Conservation (phyloP, 2,888 invertebrate species). For the Drosophila fungiperda region DNA sequence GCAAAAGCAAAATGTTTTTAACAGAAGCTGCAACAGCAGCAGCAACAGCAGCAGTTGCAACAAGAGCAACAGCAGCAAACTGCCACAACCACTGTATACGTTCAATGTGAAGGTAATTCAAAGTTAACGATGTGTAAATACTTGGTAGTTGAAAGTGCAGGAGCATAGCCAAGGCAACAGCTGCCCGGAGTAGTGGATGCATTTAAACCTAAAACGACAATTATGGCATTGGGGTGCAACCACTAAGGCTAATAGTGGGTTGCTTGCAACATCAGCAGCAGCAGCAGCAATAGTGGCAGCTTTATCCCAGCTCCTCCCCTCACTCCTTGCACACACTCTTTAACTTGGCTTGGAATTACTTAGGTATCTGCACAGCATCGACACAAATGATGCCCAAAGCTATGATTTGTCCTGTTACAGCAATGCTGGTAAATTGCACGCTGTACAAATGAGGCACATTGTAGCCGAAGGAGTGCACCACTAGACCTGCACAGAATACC, state of each 20-base stretch:
- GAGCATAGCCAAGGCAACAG: slow-evolving; percentile 24
- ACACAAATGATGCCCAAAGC: slow-evolving; percentile 53
- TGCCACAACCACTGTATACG: slow-evolving; percentile 43
- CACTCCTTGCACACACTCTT: background rate
- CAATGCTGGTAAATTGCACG: slow-evolving; percentile 56
- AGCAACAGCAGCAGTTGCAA: background rate
- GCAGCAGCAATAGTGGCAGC: background rate
- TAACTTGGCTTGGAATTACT: slow-evolving; percentile 31
- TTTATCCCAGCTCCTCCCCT: background rate
- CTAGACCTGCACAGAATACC: slow-evolving; percentile 5
- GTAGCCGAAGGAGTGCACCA: slow-evolving; percentile 40
- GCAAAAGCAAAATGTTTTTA: slow-evolving; percentile 2
- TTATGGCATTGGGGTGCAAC: slow-evolving; percentile 63
- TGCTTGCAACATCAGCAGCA: background rate
- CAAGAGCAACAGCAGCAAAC: slow-evolving; percentile 5
- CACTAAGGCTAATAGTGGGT: slow-evolving; percentile 20
- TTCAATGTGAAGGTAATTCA: slow-evolving; percentile 64
- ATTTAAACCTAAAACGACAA: slow-evolving; percentile 55
- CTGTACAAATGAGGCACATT: slow-evolving; percentile 76
- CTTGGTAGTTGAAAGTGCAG: slow-evolving; percentile 66
- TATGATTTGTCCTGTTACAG: slow-evolving; percentile 65
- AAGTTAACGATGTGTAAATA: slow-evolving; percentile 81
- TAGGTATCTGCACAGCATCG: slow-evolving; percentile 37
- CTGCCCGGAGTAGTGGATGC: background rate
- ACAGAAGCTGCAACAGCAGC: background rate